Base-by-base conservation (phyloP, 1,140 invertebrate species). In the Chlorops oryzae region DNA sequence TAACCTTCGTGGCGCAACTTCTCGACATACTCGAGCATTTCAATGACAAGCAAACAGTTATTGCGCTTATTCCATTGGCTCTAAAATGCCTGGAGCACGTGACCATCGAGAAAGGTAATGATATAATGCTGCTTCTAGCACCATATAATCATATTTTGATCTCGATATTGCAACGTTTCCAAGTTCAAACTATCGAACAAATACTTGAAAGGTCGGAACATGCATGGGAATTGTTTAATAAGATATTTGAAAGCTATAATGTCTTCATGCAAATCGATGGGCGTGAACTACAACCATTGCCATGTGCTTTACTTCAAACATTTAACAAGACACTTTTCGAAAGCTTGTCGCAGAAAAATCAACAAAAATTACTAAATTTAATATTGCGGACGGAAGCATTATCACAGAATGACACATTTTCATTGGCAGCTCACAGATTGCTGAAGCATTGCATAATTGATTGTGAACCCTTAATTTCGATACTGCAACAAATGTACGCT, bases 361-460 rank as follows among this genome's bases (percentile, higher is more conserved):
- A 75, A 49, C 51, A 69, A 25, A 27, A 52, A 0, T 54, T 80
- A 5, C 55, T 80, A 5, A 51, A 65, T 46, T 49, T 76, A 3
- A 73, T 80, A 25, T 62, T 77, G 18, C 59, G 65, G 39, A 74
- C 77, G 37, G 74, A 77, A n/a, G 67, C 77, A 10, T 71, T 70
- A n/a, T 75, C 76, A 18, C 72, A 75, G 43, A 78, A 78, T 59
- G 70, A 78, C 12, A 72, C 63, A n/a, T 78, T 87, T 6, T 73
- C 81, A 7, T 75, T 79, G 27, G 62, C 73, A 0, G 79, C 81
- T 0, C 79, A 79, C 34, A 84, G 80, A 58, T 67, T 81, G 2
- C 78, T 90, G 28, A 87, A 85, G 61, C 81, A 81, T 54, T 82
- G 91, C 42, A 73, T 78, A 56, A 68, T 88, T 17, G 76, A 88